Conservation (phyloP, 1,140 invertebrate species). For the Dryas iulia region DNA sequence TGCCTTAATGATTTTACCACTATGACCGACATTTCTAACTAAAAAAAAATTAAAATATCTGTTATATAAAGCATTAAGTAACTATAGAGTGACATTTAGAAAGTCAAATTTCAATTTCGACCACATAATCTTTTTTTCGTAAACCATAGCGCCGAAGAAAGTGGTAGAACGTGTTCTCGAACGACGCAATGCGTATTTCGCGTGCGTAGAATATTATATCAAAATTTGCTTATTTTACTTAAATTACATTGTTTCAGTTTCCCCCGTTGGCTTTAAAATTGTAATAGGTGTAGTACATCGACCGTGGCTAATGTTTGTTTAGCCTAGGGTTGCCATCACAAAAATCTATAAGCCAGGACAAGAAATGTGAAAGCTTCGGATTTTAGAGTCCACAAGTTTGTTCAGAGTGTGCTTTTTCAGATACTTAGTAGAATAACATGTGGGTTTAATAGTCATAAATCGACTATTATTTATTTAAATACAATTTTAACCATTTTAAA, state of each 20-base stretch:
- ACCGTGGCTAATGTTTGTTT: background rate
- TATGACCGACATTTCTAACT: too few species aligned
- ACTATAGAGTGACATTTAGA: background rate
- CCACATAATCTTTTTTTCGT: background rate
- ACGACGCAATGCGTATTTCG: constrained; percentile 1
- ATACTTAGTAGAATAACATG: too few species aligned
- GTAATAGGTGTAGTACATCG: background rate
- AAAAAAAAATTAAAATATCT: too few species aligned
- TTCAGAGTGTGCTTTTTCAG: too few species aligned
- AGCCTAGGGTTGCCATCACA: too few species aligned
- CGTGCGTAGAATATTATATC: background rate
- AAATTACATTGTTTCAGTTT: background rate
- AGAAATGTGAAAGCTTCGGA: too few species aligned
- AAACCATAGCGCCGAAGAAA: background rate
- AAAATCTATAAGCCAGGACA: too few species aligned
- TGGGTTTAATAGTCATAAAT: too few species aligned
- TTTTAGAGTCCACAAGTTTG: too few species aligned
- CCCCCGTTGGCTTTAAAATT: background rate
- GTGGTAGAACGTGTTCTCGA: background rate
- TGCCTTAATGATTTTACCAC: too few species aligned
- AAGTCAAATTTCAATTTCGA: constrained; percentile 3
- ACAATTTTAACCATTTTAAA: too few species aligned
- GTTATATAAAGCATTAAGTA: background rate
- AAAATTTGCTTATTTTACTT: background rate
- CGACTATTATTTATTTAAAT: too few species aligned